Percentiles rank a stretch among this genome's conserved stretches.
These are phyloP conservation scores for Pitangus sulphuratus DNA, from an alignment of 2,797 vertebrate species.

Conservation along the genomic window DNA sequence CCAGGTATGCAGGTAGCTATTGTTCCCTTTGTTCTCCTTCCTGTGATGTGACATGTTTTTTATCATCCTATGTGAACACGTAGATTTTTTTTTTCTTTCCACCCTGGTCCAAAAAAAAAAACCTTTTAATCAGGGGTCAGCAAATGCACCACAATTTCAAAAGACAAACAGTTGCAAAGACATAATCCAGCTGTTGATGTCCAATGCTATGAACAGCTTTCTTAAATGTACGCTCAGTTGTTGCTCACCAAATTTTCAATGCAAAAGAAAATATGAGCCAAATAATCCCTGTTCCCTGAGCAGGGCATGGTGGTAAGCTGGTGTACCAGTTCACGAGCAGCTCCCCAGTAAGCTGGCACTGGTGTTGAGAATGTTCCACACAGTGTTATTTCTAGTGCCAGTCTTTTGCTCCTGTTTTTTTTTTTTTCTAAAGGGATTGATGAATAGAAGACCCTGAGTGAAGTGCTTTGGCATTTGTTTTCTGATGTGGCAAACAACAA, in stretches of 20 bases:
- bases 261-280: neutral
- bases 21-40: neutral
- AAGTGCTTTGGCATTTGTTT: constrained; percentile 34
- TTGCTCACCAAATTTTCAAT: neutral
- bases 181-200: neutral
- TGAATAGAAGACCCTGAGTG: constrained; percentile 40
- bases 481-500: constrained; percentile 6
- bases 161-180: neutral
- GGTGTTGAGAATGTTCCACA: neutral
- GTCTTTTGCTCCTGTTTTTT: neutral
- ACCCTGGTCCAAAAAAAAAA: neutral
- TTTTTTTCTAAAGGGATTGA: neutral
- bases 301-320: neutral
- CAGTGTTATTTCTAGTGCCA: neutral
- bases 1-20: neutral
- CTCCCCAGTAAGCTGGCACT: neutral
- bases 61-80: neutral
- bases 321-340: fast-evolving
- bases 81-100: neutral
- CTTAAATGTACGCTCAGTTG: neutral
- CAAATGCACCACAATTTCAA: neutral
- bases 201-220: neutral
- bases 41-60: neutral
- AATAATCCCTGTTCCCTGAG: neutral
- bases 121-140: neutral